These are phyloP conservation scores for Ursus arctos DNA, from an alignment of 2,113 vertebrate species.

Conservation along the genomic window DNA sequence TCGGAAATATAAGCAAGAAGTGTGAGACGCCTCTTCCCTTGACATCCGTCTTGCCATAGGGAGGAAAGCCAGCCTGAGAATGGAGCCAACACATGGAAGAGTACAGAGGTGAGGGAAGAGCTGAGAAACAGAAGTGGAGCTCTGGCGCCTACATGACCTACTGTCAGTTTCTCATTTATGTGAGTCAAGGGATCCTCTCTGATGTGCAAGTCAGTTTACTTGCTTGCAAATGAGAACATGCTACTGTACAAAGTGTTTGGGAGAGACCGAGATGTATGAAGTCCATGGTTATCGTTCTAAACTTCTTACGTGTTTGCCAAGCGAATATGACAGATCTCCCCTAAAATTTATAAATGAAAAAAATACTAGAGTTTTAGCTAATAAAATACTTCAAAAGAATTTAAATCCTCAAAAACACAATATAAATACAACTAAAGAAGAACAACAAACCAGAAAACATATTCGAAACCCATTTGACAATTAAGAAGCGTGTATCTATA, in stretches of 20 bases:
- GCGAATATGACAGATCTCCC: neutral
- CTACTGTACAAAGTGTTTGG: neutral
- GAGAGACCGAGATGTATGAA: neutral
- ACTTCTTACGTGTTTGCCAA: neutral
- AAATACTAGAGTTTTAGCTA: neutral
- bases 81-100: neutral
- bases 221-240: neutral
- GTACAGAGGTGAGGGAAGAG: neutral
- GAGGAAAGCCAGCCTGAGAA: neutral
- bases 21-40: neutral
- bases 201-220: neutral
- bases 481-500: neutral
- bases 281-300: neutral
- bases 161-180: neutral
- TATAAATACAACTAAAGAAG: slow-evolving; percentile 4
- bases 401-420: neutral
- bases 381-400: neutral
- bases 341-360: neutral
- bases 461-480: neutral
- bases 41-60: neutral
- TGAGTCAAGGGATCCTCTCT: neutral
- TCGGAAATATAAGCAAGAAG: neutral
- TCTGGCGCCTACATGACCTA: neutral
- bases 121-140: neutral
- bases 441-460: neutral